Conservation (phyloP, 2,113 vertebrate genomes). For the Elaphurus davidianus region DNA sequence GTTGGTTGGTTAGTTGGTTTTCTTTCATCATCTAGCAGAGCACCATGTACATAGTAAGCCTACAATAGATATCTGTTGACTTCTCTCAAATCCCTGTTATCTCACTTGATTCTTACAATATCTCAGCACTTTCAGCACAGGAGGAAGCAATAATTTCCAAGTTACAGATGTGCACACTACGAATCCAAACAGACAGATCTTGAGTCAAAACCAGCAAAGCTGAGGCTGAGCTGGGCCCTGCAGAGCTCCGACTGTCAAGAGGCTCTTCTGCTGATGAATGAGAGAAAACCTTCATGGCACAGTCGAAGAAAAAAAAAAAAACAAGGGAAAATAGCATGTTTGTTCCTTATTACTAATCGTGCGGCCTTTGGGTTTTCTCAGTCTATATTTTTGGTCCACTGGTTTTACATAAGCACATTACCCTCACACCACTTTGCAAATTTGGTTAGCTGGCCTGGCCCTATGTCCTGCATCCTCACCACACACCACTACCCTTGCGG, state of each 20-base stretch:
- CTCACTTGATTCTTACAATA: not conserved
- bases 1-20: not conserved
- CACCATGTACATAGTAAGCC: accelerated
- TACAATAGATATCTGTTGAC: accelerated
- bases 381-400: slow-evolving; percentile 62
- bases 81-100: not conserved
- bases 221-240: not conserved
- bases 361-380: slow-evolving; percentile 57
- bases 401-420: slow-evolving; percentile 53
- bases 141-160: not conserved
- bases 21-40: not conserved
- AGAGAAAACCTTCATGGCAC: not conserved
- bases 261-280: not conserved
- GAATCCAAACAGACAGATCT: not conserved
- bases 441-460: not conserved
- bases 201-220: not conserved
- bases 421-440: not conserved
- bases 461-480: not conserved
- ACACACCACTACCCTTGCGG: not conserved
- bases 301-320: not conserved
- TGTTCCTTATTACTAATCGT: slow-evolving; percentile 41
- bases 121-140: not conserved
- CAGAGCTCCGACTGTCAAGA: not conserved
- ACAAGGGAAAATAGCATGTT: slow-evolving; percentile 22
- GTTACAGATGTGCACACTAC: not conserved